Base-by-base conservation (phyloP, 1,140 invertebrate genomes). In the Heliothis virescens region DNA sequence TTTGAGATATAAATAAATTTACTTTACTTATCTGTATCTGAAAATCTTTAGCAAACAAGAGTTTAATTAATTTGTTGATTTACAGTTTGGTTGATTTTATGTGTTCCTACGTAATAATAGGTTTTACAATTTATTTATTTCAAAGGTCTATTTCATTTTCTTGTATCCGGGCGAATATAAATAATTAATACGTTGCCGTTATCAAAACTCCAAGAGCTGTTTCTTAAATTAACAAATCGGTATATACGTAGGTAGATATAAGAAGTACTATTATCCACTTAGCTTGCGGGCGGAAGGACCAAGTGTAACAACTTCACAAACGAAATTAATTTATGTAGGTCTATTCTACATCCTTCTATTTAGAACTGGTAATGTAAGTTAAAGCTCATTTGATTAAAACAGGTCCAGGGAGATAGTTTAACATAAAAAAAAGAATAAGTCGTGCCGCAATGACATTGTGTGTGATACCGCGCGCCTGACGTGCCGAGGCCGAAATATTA, bases 401-500 rank as follows among this genome's bases (percentile, higher is more conserved):
- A 53, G 21, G 16, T 12, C 21, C 69, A 18, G 50, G 47, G 34
- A 21, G 59, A 78, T 78, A 71, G 34, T 80, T 78, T 67, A 69
- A 78, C 57, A 69, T 63, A 69, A 77, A n/a, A 79, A 81, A 82
- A 67, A 62, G 78, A 29, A 69, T 80, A 84, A 80, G 83, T 84
- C 83, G 60, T 78, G 71, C 48, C 41, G 50, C 34, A 81, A 80
- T 75, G 81, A 84, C 83, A 86, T 86, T 86, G 85, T 76, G 65
- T 82, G 76, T 79, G 78, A 75, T 79, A 81, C 79, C 52, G 53
- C 67, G 57, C 52, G 53, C 15, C 41, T 83, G 83, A 85, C 85
- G 83, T 85, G 82, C 79, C 79, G 81, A 83, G 85, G 85, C 82
- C 83, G 71, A 86, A 81, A 71, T 76, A 65, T 84, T 72, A 62